Evolutionary conservation across 1,140 invertebrate genomes (phyloP), one percentile per base, ranked within the genome.

Genomic region (Schlechtendalia chinensis): DNA sequence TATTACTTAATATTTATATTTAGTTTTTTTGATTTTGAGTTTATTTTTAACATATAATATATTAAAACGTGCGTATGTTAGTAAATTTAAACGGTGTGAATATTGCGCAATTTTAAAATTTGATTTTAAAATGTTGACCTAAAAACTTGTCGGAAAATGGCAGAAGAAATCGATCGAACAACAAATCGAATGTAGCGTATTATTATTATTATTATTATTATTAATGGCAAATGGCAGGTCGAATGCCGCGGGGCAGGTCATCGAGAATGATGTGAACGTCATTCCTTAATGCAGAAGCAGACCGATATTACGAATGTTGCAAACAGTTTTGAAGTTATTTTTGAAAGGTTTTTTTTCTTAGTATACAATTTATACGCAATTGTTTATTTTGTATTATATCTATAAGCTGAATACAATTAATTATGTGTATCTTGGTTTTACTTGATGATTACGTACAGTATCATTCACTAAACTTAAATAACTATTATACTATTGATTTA

Each of bases 251-350:
- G 45, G 75, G 29, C 75, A 79, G 75, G 75, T 79, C 75, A 79
- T 79, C 47, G 22, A 1, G 22, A 79, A 61, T 79, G 56, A 79
- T 61, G 75, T 50, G 75, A 79, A 79, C 75, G 75, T 79, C 75
- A 63, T 63, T 79, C 56, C n/a, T 79, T 50, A 50, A 79, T 24
- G 75, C 75, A 79, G 75, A 79, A 79, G 75, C 39, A 79, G 75
- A 22, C 22, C 56, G 45, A 79, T 61, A 79, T 79, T 79, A 79
- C 58, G 58, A 79, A 79, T 79, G 75, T 79, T 79, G 75, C 75
- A 79, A 79, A 61, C 17, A 11, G 50, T 29, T 54, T 39, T 54
- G 27, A 72, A 69, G 39, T 61, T 58, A 79, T 79, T 79, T 39
- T 79, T 61, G 75, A 79, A 79, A 79, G 58, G 22, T 47, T 39